Base-by-base conservation (phyloP, 2,113 vertebrate species). In the Brienomyrus brachyistius region DNA sequence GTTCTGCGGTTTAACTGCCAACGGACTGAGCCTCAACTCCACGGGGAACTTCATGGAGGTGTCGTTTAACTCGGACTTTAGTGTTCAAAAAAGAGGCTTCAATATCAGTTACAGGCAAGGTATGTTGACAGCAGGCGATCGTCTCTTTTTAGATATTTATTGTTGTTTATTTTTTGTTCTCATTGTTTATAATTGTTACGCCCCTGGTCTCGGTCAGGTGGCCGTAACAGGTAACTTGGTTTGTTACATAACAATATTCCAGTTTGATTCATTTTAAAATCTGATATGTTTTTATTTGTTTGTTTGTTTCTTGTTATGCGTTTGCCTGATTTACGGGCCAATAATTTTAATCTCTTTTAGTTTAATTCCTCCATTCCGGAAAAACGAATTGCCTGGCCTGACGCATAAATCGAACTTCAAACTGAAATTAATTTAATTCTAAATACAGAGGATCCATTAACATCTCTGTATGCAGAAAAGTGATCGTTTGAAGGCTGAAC, bases 51-150 rank as follows among this genome's bases (percentile, higher is more conserved):
- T 97, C 93, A 98, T 99, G 97, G 95, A 96, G 56, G 95, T 99
- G 93, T 94, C 94, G 50, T 99, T 99, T 94, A 95, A 92, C 92
- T 98, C 98, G 0, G 98, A 99, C 95, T 99, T 99, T 94, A 99
- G 98, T 91, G 96, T 99, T 91, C 98, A 98, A 95, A 99, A 98
- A 95, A 97, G 92, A 93, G 98, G 98, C 84, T 99, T 99, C 96
- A 97, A 93, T 94, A 95, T 96, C 94, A 97, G 94, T 93, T 98
- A 97, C 91, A 93, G 93, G 87, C 94, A 96, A 95, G 97, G 97
- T 98, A 97, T 95, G 97, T 96, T 93, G 93, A 90, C 80, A 70
- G 88, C 91, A 92, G 15, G 80, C 59, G 85, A 86, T 50, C 77
- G 80, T 52, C n/a, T 47, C 77, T 13, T 80, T 56, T 84, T 87